Evolutionary conservation across 2,888 invertebrate genomes (phyloP), one percentile per base, ranked within the genome.

Genomic region (Tuta absoluta): DNA sequence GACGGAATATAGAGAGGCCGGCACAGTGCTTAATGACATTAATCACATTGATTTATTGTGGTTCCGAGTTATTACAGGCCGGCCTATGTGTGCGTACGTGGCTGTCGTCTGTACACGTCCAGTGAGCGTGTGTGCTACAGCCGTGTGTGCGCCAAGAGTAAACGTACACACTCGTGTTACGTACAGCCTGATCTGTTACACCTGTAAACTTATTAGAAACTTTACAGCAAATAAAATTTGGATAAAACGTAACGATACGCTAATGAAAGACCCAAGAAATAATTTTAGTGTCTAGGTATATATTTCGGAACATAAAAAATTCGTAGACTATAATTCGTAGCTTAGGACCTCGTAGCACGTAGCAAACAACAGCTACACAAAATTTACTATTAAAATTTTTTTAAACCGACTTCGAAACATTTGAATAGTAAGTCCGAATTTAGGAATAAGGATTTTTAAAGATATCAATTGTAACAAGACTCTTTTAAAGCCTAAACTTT

Each of bases 21-120:
- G 91, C 91, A 89, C 90, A 89, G 89, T 91, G 89, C 91, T 91
- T 91, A 91, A 91, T 91, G 91, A 90, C 91, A 91, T 91, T 91
- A 91, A 91, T 91, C 91, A 91, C 91, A 91, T 91, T 91, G 91
- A 91, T 91, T 91, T 91, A 91, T 91, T 91, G 91, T 91, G 91
- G 91, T 91, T 91, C 91, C 91, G 91, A 91, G 91, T 91, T 91
- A 91, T 91, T 91, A 91, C 91, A 91, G 91, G 90, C 89, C 85
- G 86, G 80, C 69, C 70, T 74, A 69, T 70, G 70, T 69, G 71
- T 72, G 87, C 87, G 85, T 86, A 89, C 79, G 86, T 81, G 17
- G 49, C n/a, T 23, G 41, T 23, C 33, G 48, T 21, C 60, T 28
- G 21, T 45, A 45, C 45, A 45, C 8, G 74, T 77, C 77, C 75